phyloP scores from a whole-genome alignment of 1,140 invertebrate species.

The Nymphalis io region DNA sequence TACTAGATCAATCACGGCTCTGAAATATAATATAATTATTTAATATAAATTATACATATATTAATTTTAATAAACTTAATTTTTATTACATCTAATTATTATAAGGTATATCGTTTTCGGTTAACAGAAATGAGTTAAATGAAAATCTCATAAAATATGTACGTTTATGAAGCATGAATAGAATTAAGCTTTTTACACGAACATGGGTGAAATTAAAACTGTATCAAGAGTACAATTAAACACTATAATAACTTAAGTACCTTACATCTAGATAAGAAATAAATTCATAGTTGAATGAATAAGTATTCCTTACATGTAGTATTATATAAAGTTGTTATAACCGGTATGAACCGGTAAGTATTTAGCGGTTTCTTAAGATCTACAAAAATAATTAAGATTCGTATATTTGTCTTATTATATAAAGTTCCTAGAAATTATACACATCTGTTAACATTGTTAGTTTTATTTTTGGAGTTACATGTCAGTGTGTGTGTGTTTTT shows the following conservation, averaged over 20 bases:
- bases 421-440: no score
- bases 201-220: not conserved
- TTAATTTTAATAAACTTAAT: not conserved
- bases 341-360: no score
- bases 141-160: not conserved
- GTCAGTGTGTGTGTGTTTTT: no score
- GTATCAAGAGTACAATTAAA: not conserved
- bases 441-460: no score
- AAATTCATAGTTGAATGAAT: not conserved
- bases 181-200: not conserved
- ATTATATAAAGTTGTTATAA: no score
- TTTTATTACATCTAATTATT: not conserved
- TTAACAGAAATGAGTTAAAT: not conserved
- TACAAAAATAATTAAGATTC: no score
- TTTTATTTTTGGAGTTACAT: no score
- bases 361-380: no score
- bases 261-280: not conserved
- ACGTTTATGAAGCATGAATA: constrained; percentile 4
- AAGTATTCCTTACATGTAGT: not conserved
- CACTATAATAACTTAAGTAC: constrained; percentile 3
- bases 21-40: no score
- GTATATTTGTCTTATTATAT: no score
- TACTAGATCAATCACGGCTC: no score
- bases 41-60: no score
- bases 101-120: not conserved